These are phyloP conservation scores for Coptotermes formosanus DNA, from an alignment of 1,140 invertebrate species.

Conservation along the genomic window DNA sequence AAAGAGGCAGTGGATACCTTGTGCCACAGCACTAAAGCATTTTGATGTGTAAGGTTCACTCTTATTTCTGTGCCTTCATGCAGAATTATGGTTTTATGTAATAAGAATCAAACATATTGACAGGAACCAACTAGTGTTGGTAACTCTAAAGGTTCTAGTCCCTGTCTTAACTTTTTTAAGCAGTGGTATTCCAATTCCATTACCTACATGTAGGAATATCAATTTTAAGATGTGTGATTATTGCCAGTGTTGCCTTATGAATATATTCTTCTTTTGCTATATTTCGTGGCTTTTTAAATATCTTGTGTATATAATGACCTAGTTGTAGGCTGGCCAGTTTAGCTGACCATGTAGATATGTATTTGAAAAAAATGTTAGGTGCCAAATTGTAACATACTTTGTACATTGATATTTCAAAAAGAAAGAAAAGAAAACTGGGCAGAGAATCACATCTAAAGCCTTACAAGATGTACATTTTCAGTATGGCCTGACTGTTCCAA, in stretches of 20 bases:
- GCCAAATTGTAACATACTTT: neutral
- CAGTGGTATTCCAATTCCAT: neutral
- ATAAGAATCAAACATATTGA: neutral
- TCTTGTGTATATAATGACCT: conserved; percentile 21
- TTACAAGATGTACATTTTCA: neutral
- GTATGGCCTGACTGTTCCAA: neutral
- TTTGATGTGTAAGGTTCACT: neutral
- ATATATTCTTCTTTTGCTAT: conserved; percentile 29
- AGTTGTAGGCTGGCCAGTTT: neutral
- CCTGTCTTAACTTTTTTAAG: conserved; percentile 6
- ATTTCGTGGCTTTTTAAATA: conserved; percentile 18
- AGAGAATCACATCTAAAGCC: neutral
- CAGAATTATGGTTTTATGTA: neutral
- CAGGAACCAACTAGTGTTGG: neutral
- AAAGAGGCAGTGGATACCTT: neutral
- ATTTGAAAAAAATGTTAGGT: neutral
- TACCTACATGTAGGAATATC: neutral
- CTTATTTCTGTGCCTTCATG: conserved; percentile 21
- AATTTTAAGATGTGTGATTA: conserved; percentile 25
- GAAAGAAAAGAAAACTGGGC: neutral
- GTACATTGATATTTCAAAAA: neutral
- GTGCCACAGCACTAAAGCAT: conserved; percentile 21
- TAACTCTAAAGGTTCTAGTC: conserved; percentile 19
- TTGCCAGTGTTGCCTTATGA: conserved; percentile 31
- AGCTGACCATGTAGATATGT: neutral